phyloP scores from a whole-genome alignment of 2,113 vertebrate species.

The Indri indri region DNA sequence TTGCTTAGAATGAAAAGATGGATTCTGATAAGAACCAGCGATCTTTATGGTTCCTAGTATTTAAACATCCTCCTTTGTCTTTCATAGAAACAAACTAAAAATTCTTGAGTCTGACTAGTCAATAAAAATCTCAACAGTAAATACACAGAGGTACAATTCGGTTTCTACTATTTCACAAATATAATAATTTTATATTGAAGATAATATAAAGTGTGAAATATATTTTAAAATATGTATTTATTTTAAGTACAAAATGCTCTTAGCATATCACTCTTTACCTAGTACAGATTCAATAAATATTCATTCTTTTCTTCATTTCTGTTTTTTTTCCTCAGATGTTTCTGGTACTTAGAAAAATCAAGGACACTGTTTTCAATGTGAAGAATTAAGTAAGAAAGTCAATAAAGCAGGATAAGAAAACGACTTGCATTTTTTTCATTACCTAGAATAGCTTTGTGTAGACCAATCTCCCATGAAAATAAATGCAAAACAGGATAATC shows the following conservation, averaged over 20 bases:
- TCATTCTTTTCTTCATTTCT: neutral
- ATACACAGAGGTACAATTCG: neutral
- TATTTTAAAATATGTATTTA: neutral
- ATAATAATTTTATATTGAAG: neutral
- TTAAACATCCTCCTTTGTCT: neutral
- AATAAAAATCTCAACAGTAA: neutral
- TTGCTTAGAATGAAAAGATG: neutral
- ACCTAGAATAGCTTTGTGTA: neutral
- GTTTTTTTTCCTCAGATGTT: neutral
- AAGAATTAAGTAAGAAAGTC: neutral
- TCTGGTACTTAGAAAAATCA: neutral
- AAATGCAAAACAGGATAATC: neutral
- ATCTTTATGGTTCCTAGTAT: neutral
- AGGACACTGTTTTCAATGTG: neutral
- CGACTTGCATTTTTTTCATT: neutral
- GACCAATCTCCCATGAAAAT: neutral
- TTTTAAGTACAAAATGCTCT: neutral
- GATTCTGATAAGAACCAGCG: neutral
- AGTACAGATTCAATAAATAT: too few species aligned
- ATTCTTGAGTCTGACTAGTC: neutral
- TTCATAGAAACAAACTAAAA: neutral
- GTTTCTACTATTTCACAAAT: neutral
- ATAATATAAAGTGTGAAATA: neutral
- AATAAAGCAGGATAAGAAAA: neutral
- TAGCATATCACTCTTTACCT: neutral